Conservation (phyloP, 2,888 invertebrate species). For the Crepidodera aurea region DNA sequence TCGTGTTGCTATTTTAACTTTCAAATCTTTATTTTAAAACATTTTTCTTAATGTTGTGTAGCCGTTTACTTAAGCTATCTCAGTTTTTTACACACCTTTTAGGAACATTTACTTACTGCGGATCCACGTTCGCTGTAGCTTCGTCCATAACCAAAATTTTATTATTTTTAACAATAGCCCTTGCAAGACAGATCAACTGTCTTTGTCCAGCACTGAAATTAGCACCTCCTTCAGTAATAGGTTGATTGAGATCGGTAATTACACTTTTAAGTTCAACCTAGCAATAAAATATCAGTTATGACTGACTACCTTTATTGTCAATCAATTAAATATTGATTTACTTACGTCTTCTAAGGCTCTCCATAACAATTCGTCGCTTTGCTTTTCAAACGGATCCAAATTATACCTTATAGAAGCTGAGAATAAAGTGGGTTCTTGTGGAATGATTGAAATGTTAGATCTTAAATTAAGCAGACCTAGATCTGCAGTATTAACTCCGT, state of each 20-base stretch:
- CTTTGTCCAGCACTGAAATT: slow-evolving; percentile 91
- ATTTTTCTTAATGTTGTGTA: too few relatives aligned
- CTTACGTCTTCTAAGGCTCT: slow-evolving; percentile 71
- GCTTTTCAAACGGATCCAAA: slow-evolving; percentile 82
- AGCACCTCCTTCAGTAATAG: slow-evolving; percentile 78
- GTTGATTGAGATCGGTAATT: slow-evolving; percentile 70
- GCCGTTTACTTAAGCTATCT: too few relatives aligned
- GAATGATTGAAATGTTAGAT: slow-evolving; percentile 80
- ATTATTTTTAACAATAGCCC: slow-evolving; percentile 82
- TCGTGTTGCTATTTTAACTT: too few relatives aligned
- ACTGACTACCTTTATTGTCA: neutral
- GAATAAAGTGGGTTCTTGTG: slow-evolving; percentile 87
- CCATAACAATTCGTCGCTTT: slow-evolving; percentile 79
- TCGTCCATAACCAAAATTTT: slow-evolving; percentile 86
- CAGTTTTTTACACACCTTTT: too few relatives aligned
- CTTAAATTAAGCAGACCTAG: slow-evolving; percentile 81
- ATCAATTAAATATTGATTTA: neutral
- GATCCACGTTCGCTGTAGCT: slow-evolving; percentile 91
- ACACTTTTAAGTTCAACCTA: slow-evolving; percentile 72
- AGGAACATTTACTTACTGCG: slow-evolving; percentile 29
- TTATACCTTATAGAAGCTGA: slow-evolving; percentile 85
- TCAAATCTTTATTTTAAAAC: too few relatives aligned
- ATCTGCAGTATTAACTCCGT: slow-evolving; percentile 73
- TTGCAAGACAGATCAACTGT: slow-evolving; percentile 88
- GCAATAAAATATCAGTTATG: neutral